Percentiles rank a stretch among this genome's conserved stretches.
phyloP scores from a whole-genome alignment of 2,797 vertebrate species.

The Harpagifer antarcticus region DNA sequence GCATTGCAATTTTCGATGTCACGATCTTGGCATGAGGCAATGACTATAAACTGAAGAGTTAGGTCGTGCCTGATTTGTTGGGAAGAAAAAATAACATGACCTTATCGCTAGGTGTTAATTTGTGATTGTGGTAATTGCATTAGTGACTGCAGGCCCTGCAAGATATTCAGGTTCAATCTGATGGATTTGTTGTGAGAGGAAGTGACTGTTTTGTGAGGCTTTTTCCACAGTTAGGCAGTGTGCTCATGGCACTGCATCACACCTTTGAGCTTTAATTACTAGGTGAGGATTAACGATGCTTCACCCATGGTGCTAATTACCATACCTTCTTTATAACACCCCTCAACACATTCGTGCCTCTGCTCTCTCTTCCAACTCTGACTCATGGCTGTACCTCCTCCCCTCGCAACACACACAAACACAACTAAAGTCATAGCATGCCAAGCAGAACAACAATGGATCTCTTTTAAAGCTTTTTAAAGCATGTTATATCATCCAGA shows the following conservation, averaged over 20 bases:
- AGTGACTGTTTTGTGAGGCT: constrained; percentile 72
- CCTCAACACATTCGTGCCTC: constrained; percentile 75
- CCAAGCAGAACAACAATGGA: constrained; percentile 66
- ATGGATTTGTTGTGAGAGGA: constrained; percentile 73
- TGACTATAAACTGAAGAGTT: constrained; percentile 29
- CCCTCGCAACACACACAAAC: constrained; percentile 14
- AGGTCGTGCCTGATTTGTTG: constrained; percentile 34
- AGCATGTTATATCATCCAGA: constrained; percentile 71
- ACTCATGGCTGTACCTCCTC: constrained; percentile 57
- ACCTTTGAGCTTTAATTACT: constrained; percentile 84
- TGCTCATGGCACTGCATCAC: constrained; percentile 77
- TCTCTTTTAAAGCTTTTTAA: constrained; percentile 69
- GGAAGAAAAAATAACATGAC: constrained; percentile 50
- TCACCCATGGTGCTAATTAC: constrained; percentile 84
- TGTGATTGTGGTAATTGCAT: constrained; percentile 72
- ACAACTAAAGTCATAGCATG: constrained; percentile 66
- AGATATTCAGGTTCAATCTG: constrained; percentile 61
- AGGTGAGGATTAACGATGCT: constrained; percentile 84
- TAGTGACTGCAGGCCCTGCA: constrained; percentile 47
- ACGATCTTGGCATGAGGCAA: constrained; percentile 17
- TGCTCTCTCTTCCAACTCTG: constrained; percentile 61
- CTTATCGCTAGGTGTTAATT: constrained; percentile 76
- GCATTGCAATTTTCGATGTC: constrained; percentile 53
- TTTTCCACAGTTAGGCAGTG: constrained; percentile 61
- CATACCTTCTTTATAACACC: constrained; percentile 77